Base-by-base conservation (phyloP, 2,888 invertebrate genomes). In the Nezara viridula region DNA sequence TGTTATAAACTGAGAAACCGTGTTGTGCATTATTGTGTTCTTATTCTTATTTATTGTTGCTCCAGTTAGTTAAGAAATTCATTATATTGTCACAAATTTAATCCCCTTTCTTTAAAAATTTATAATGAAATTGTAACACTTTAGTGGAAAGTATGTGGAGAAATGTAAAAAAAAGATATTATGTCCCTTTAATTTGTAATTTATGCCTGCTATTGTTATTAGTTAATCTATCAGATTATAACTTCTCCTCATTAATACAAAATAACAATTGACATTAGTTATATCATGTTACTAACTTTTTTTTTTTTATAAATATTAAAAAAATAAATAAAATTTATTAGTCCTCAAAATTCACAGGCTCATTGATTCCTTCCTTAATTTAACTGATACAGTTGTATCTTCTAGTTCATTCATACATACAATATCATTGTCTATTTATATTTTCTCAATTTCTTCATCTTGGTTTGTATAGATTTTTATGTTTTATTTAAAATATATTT, bases 221-320 rank as follows among this genome's bases (percentile, higher is more conserved):
- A 37, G 7, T 73, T 21, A 37, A 73, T 37, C 6, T 19, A 73
- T 7, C 21, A 6, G 19, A 73, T 37, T 73, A 14, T 73, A 37
- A 21, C 5, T 73, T 73, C 37, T 37, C 19, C 19, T 21, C 37
- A 19, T 21, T 4, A 16, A 73, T 73, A 14, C 21, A 73, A 73
- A 32, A 27, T 60, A 60, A 60, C 16, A 4, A 27, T 60, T 60
- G 32, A 32, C 24, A 24, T 24, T 52, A 24, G 9, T 52, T 24
- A 52, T 24, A 4, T 24, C 32, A 32, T 16, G 32, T 32, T 60
- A 60, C 27, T 32, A 55, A 55, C 3, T 60, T 60, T 16, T 60
- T 60, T 2, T 60, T 73, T 73, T 73, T 7, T 73, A 73, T 37
- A 73, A 73, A 73, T 37, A 73, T 73, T 73, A 73, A 73, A 73